A percentile compares a stretch with the other conserved stretches of the same genome.
Evolutionary conservation across 2,888 invertebrate species (phyloP).

Genomic region (Agonopterix heracliana): DNA sequence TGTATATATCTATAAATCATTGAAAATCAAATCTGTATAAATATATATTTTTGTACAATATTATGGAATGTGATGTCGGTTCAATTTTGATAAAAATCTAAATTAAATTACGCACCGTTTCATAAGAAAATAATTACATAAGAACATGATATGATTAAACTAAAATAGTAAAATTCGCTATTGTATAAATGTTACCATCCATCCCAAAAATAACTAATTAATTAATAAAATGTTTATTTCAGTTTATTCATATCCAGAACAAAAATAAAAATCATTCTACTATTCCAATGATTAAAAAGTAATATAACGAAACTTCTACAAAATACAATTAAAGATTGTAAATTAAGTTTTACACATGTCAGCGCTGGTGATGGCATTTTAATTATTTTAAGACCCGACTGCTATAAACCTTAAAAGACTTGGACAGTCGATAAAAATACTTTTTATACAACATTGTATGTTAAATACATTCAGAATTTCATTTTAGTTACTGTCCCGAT

Average conservation of each 20-base stretch:
- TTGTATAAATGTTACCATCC: no score
- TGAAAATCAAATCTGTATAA: constrained; percentile 8
- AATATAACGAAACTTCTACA: no score
- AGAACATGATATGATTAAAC: constrained; percentile 13
- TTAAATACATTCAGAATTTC: no score
- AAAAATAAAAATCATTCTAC: no score
- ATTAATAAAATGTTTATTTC: no score
- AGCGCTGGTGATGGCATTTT: not conserved
- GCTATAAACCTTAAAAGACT: no score
- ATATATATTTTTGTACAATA: constrained; percentile 50
- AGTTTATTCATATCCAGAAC: no score
- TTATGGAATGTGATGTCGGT: constrained; percentile 66
- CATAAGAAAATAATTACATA: constrained; percentile 22
- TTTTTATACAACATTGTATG: not conserved
- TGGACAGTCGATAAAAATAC: not conserved
- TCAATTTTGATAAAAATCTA: constrained; percentile 34
- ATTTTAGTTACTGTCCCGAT: no score
- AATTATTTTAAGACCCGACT: no score
- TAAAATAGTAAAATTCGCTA: not conserved
- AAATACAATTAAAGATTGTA: not conserved
- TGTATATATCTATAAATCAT: constrained; percentile 21
- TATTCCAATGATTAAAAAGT: no score
- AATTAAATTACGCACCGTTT: constrained; percentile 43
- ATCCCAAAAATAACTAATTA: no score
- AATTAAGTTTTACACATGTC: not conserved